These are phyloP conservation scores for Astyanax mexicanus DNA, from an alignment of 2,797 vertebrate genomes.

Conservation along the genomic window DNA sequence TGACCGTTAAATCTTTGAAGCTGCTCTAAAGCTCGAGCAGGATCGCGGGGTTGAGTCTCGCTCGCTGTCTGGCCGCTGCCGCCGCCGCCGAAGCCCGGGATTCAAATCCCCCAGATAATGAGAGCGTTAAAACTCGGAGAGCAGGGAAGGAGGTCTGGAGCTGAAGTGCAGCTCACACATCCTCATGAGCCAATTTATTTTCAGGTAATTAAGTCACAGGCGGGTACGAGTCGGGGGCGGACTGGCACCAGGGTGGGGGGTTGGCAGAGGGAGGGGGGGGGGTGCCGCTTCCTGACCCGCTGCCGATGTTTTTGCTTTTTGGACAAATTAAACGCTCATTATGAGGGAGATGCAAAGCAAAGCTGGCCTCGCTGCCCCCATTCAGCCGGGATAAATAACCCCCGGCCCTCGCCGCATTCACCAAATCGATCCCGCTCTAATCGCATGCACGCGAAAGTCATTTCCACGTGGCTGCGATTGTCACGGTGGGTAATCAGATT, in stretches of 20 bases:
- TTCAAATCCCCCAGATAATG: conserved; percentile 68
- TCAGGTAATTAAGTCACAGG: conserved; percentile 67
- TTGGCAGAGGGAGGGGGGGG: not conserved
- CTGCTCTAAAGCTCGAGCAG: conserved; percentile 44
- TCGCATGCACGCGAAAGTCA: conserved; percentile 90
- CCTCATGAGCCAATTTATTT: conserved; percentile 67
- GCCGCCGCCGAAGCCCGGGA: conserved; percentile 47
- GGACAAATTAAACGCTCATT: conserved; percentile 73
- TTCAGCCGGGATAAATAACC: conserved; percentile 81
- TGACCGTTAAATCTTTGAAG: conserved; percentile 56
- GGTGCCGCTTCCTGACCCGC: conserved; percentile 46
- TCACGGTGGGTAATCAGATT: conserved; percentile 88
- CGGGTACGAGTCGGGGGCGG: conserved; percentile 54
- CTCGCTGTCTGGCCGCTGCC: conserved; percentile 17
- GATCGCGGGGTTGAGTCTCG: conserved; percentile 41
- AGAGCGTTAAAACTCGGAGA: conserved; percentile 66
- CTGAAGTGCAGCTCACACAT: conserved; percentile 67
- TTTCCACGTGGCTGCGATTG: conserved; percentile 84
- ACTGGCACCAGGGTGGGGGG: conserved; percentile 20
- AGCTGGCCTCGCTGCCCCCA: conserved; percentile 64
- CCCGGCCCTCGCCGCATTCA: conserved; percentile 74
- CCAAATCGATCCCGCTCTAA: conserved; percentile 89
- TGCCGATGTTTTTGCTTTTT: conserved; percentile 56
- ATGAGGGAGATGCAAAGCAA: conserved; percentile 64
- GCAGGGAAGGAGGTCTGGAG: conserved; percentile 62